Conservation (phyloP, 2,797 vertebrate genomes). For the Gymnopithys bicolor region DNA sequence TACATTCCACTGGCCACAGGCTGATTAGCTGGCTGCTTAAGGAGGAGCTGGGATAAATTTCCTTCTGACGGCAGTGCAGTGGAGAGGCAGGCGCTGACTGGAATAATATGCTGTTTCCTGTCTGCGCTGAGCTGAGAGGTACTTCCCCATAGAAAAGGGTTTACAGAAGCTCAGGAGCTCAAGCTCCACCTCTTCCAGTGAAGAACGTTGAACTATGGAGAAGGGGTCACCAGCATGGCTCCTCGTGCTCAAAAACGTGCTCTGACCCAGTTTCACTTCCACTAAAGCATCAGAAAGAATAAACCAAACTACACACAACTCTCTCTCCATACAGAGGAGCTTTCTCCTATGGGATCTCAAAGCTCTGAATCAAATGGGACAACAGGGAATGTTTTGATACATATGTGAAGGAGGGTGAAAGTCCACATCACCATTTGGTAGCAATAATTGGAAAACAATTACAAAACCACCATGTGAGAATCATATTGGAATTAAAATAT, state of each 20-base stretch:
- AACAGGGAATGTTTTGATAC: slow-evolving; percentile 8
- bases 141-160: slow-evolving; percentile 29
- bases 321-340: neutral
- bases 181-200: slow-evolving; percentile 42
- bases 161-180: slow-evolving; percentile 34
- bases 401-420: neutral
- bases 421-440: neutral
- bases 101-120: slow-evolving; percentile 54
- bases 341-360: slow-evolving; percentile 25
- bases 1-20: neutral
- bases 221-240: neutral
- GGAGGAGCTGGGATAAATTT: slow-evolving; percentile 45
- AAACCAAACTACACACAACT: neutral
- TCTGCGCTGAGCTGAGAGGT: slow-evolving; percentile 44
- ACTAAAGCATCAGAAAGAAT: neutral
- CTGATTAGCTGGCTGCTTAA: slow-evolving; percentile 42
- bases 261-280: neutral
- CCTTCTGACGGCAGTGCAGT: slow-evolving; percentile 11
- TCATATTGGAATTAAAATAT: neutral
- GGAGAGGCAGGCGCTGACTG: slow-evolving; percentile 28
- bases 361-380: slow-evolving; percentile 1
- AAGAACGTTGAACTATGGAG: neutral
- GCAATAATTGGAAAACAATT: neutral
- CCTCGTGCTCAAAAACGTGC: neutral
- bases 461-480: neutral